Evolutionary conservation across 2,797 vertebrate species (phyloP), one percentile per base, ranked within the genome.

Genomic region (Carapus acus): DNA sequence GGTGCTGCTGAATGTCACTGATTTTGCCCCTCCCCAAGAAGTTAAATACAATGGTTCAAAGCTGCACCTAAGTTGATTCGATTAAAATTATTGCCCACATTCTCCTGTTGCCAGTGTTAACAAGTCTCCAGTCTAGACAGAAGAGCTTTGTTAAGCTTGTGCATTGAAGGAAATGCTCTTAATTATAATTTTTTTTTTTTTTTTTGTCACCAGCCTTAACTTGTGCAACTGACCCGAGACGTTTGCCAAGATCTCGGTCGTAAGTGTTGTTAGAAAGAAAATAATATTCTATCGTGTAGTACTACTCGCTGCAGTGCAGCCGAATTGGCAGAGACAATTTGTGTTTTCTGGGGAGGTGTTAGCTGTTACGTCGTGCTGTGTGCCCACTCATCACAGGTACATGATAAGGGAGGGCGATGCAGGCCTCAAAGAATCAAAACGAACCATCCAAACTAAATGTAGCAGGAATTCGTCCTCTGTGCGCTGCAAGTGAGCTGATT

Each of bases 221-320:
- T 84, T 84, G 85, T 85, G 68, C 70, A 71, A 65, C 67, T 49
- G 76, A 83, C 79, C 67, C 64, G 62, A 81, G 65, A 73, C 67
- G 40, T 76, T 68, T 65, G 40, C 60, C 49, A 55, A 72, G 61
- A 78, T 80, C 68, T 72, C 63, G 31, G 59, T 71, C 69, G 57
- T 38, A 72, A 75, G 69, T 77, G 50, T 55, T 23, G 17, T 9
- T 74, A 48, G 54, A 36, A 36, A 84, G 69, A 60, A 78, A 81
- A 73, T 73, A 58, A 76, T 73, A 74, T 76, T 78, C 71, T 83
- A 74, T 82, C 75, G 67, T 76, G 69, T 84, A 73, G 82, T 84
- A 46, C 73, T 78, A 71, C 69, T 79, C 33, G 86, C 87, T 89
- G 88, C 88, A 86, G 83, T 86, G 88, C 87, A 85, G 87, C 86